Evolutionary conservation across 2,797 vertebrate species (phyloP).

Genomic region (Gobionotothen gibberifrons): DNA sequence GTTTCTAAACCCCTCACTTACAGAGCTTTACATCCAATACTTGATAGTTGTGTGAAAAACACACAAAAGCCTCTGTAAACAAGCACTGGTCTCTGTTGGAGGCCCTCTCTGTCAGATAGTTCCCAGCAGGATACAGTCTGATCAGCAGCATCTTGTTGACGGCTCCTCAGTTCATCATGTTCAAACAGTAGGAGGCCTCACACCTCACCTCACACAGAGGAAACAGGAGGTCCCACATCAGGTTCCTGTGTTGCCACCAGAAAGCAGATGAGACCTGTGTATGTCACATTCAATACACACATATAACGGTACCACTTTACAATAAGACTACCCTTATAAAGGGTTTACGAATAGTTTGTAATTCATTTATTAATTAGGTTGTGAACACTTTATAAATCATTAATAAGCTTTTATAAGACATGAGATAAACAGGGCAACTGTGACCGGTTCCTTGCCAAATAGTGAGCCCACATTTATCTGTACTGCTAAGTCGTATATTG

Average conservation of each 20-base stretch:
- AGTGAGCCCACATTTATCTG: no score
- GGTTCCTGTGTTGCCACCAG: slow-evolving; percentile 10
- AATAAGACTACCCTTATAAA: no score
- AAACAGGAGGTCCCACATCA: slow-evolving; percentile 30
- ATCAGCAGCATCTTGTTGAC: slow-evolving; percentile 59
- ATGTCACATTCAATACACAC: no score
- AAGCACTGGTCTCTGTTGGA: slow-evolving; percentile 43
- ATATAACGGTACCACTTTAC: no score
- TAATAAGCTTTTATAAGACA: no score
- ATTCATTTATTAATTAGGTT: no score
- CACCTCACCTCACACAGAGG: slow-evolving; percentile 29
- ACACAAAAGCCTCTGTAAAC: slow-evolving; percentile 29
- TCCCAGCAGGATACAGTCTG: slow-evolving; percentile 57
- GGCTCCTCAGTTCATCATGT: slow-evolving; percentile 55
- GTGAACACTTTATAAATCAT: no score
- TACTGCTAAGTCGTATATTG: no score
- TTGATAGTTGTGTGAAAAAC: not conserved
- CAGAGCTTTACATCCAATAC: not conserved
- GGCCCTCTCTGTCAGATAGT: slow-evolving; percentile 49
- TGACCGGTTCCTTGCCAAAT: no score
- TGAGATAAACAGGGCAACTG: no score
- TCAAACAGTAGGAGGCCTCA: slow-evolving; percentile 49
- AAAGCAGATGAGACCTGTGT: not conserved
- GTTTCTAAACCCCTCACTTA: not conserved
- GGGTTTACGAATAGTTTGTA: no score